These are phyloP conservation scores for Nibea coibor DNA, from an alignment of 2,113 vertebrate genomes.

Conservation along the genomic window DNA sequence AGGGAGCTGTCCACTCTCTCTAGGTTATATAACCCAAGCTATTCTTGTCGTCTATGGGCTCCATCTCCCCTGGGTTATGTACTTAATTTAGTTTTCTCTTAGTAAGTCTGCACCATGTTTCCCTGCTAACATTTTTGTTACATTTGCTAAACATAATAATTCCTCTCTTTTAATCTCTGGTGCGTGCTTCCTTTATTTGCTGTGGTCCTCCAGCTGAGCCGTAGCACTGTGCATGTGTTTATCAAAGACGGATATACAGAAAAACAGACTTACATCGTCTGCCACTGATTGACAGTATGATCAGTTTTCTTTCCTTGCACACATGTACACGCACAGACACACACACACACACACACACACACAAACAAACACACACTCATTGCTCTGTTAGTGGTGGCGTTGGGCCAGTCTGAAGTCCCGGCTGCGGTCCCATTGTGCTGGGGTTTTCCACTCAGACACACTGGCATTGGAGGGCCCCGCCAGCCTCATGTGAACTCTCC, in stretches of 20 bases:
- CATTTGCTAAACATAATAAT: too few species aligned
- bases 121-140: too few species aligned
- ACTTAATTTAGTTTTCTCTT: too few species aligned
- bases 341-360: not conserved
- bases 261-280: not conserved
- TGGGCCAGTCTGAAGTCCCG: constrained; percentile 61
- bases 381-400: constrained; percentile 62
- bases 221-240: constrained; percentile 9
- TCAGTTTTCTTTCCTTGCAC: constrained; percentile 12
- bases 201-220: not conserved
- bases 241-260: not conserved
- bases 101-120: too few species aligned
- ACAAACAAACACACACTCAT: constrained; percentile 22
- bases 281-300: constrained; percentile 33
- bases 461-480: constrained; percentile 61
- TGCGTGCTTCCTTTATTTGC: not conserved
- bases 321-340: constrained; percentile 3
- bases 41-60: too few species aligned
- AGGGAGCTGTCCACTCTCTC: too few species aligned
- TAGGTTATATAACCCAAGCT: too few species aligned
- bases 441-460: constrained; percentile 77
- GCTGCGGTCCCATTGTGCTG: constrained; percentile 66
- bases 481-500: constrained; percentile 67
- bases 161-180: not conserved
- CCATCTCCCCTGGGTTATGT: too few species aligned